Conservation (phyloP, 2,888 invertebrate species). For the Lochmaea crataegi region DNA sequence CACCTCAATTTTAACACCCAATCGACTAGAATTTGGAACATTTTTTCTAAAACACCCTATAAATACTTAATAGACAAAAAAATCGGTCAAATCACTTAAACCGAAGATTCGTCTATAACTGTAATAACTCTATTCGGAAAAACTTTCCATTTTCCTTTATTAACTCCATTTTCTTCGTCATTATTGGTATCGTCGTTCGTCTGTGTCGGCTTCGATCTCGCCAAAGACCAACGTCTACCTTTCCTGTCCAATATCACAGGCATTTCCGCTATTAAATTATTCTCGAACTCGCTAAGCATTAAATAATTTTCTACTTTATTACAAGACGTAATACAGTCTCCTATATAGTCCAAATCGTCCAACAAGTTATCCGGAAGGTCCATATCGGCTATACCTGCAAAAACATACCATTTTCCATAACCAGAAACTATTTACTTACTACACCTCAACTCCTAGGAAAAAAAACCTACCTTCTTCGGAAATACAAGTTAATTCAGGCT, state of each 20-base stretch:
- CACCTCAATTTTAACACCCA: no score
- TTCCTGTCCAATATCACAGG: conserved; percentile 79
- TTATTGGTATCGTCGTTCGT: conserved; percentile 66
- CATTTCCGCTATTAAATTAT: conserved; percentile 83
- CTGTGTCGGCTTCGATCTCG: conserved; percentile 66
- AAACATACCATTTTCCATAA: not conserved
- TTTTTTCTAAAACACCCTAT: no score
- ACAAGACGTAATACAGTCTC: conserved; percentile 86
- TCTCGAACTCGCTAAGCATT: conserved; percentile 88
- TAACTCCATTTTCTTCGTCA: conserved; percentile 69
- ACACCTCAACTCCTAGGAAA: no score
- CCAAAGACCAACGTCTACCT: conserved; percentile 79
- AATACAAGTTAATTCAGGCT: conserved; percentile 84
- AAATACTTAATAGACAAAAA: no score
- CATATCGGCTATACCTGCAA: conserved; percentile 79
- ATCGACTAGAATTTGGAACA: no score
- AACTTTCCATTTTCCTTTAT: conserved; percentile 63
- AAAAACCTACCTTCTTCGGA: conserved; percentile 73
- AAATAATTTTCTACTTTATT: conserved; percentile 88
- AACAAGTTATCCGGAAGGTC: conserved; percentile 84
- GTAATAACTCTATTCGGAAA: conserved; percentile 76
- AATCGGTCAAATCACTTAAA: conserved; percentile 57
- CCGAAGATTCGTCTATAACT: conserved; percentile 81
- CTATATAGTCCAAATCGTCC: conserved; percentile 83
- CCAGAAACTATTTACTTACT: not conserved